Conservation (phyloP, 1,140 invertebrate genomes). For the Solenopsis invicta region DNA sequence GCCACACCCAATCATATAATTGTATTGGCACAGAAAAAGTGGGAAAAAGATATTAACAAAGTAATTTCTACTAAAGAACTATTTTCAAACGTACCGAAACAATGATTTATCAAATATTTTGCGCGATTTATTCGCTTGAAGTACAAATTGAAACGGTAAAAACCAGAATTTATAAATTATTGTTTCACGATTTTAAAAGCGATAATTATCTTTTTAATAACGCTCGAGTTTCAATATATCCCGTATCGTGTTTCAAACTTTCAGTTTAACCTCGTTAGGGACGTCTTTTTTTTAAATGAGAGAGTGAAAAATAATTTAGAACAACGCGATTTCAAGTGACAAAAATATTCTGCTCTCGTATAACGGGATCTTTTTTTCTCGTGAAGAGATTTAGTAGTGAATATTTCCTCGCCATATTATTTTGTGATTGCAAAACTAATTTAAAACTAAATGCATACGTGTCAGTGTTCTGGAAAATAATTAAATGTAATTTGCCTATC, state of each 20-base stretch:
- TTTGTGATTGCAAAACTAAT: not conserved
- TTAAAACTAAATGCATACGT: not conserved
- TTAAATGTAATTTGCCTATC: not conserved
- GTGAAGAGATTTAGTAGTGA: not conserved
- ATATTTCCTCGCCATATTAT: not conserved
- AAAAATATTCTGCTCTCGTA: not conserved
- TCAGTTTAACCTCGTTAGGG: not conserved
- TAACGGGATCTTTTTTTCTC: not conserved
- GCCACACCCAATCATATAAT: not conserved
- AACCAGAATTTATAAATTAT: not conserved
- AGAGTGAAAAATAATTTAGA: not conserved
- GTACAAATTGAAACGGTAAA: not conserved
- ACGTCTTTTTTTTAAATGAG: not conserved
- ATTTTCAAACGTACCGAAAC: not conserved
- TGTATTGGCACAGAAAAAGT: not conserved
- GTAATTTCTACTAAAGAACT: not conserved
- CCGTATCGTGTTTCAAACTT: not conserved
- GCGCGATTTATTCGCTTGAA: not conserved
- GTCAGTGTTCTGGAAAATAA: not conserved
- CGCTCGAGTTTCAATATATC: not conserved
- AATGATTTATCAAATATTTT: not conserved
- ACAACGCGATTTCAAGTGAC: not conserved
- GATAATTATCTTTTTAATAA: not conserved
- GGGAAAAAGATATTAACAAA: not conserved
- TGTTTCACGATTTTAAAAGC: not conserved